Percentiles rank a stretch among this genome's conserved stretches.
Conservation (phyloP, 2,113 vertebrate genomes). For the Suncus etruscus region DNA sequence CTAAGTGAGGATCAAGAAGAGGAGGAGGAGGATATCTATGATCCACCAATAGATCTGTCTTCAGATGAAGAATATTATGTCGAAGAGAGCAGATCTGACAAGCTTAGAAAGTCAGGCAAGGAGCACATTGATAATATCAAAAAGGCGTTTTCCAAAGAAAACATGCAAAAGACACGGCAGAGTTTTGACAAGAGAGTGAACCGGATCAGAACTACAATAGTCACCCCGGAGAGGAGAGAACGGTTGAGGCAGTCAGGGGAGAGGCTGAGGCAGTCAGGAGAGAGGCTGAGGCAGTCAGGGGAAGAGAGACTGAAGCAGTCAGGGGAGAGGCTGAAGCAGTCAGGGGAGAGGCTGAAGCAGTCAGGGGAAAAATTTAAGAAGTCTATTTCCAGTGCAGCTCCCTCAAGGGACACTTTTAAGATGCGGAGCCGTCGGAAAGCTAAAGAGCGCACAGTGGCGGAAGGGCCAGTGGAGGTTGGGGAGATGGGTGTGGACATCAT, state of each 20-base stretch:
- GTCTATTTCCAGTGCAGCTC: conserved; percentile 93
- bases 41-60: conserved; percentile 94
- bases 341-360: conserved; percentile 92
- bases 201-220: conserved; percentile 94
- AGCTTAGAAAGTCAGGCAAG: conserved; percentile 93
- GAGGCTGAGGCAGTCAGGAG: conserved; percentile 90
- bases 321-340: conserved; percentile 92
- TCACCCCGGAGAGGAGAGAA: conserved; percentile 94
- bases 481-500: conserved; percentile 80
- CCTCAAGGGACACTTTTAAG: conserved; percentile 93
- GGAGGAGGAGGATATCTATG: conserved; percentile 88
- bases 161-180: conserved; percentile 94
- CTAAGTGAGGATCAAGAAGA: conserved; percentile 83
- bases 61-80: conserved; percentile 96
- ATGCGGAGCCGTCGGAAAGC: conserved; percentile 92
- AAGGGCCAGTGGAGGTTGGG: conserved; percentile 91
- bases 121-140: conserved; percentile 95
- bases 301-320: conserved; percentile 92
- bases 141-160: conserved; percentile 97
- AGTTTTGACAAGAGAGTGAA: conserved; percentile 95
- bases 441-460: conserved; percentile 88
- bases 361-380: conserved; percentile 94
- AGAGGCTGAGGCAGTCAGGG: conserved; percentile 90
- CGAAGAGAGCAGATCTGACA: conserved; percentile 91
- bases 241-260: conserved; percentile 95